These are phyloP conservation scores for Struthidea cinerea DNA, from an alignment of 2,113 vertebrate species.

Conservation along the genomic window DNA sequence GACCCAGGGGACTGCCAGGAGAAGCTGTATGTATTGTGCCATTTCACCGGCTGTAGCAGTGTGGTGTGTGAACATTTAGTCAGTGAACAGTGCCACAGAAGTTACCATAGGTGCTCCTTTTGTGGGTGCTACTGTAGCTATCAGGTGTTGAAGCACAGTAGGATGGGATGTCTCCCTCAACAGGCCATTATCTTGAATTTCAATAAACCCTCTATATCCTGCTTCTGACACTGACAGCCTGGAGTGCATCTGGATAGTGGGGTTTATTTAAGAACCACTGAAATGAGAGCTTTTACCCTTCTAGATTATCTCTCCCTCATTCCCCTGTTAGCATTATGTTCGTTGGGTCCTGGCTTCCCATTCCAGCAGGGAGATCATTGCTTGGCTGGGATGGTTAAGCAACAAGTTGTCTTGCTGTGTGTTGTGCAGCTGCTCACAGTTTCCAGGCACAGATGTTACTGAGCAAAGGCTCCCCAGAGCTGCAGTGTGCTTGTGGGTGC, in stretches of 20 bases:
- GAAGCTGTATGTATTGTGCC: conserved; percentile 76
- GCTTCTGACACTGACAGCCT: not conserved
- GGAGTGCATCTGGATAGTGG: not conserved
- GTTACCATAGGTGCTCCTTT: not conserved
- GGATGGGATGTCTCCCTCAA: not conserved
- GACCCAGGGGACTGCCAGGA: conserved; percentile 83
- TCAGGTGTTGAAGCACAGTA: not conserved
- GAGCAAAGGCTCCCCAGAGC: not conserved
- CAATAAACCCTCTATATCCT: not conserved
- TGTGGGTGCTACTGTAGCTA: not conserved
- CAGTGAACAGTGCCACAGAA: not conserved
- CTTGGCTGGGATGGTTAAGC: not conserved
- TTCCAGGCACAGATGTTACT: not conserved
- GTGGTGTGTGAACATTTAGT: not conserved
- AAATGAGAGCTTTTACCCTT: not conserved
- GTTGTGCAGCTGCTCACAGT: not conserved
- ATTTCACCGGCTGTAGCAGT: not conserved
- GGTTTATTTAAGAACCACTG: not conserved
- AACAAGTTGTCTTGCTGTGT: not conserved
- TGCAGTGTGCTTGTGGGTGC: not conserved
- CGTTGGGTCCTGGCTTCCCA: not conserved
- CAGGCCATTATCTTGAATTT: not conserved
- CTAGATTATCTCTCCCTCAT: not conserved
- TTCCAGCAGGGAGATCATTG: not conserved
- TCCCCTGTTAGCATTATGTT: rapidly evolving